Percentiles rank a stretch among this genome's conserved stretches.
phyloP scores from a whole-genome alignment of 2,797 vertebrate genomes.

The Telmatherina bonti region DNA sequence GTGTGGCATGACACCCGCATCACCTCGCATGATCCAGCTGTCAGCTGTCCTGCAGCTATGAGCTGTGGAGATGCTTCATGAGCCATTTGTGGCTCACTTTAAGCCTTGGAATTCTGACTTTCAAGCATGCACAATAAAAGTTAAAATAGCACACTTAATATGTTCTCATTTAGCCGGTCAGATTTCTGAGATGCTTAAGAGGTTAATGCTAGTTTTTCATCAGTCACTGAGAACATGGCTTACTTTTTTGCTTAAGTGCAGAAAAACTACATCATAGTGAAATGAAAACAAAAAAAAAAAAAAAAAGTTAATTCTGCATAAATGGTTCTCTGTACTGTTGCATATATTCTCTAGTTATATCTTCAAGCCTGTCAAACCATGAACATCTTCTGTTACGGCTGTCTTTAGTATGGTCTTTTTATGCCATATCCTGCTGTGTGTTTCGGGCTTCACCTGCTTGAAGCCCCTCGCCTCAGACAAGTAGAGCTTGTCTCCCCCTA shows the following conservation, averaged over 20 bases:
- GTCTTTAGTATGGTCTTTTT: background rate
- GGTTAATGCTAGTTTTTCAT: background rate
- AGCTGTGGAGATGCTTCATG: conserved; percentile 11
- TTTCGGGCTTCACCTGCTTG: background rate
- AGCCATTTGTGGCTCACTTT: conserved; percentile 13
- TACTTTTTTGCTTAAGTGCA: background rate
- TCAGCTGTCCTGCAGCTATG: conserved; percentile 35
- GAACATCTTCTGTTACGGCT: background rate
- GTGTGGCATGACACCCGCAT: conserved; percentile 35
- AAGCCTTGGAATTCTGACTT: conserved; percentile 19
- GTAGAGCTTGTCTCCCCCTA: conserved; percentile 71
- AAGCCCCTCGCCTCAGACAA: conserved; percentile 4
- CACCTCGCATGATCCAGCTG: conserved; percentile 45
- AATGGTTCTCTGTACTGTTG: background rate
- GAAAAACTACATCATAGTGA: background rate
- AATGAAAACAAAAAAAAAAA: background rate
- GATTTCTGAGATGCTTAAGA: background rate
- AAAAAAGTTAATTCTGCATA: background rate
- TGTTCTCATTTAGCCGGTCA: background rate
- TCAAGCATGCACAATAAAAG: conserved; percentile 1
- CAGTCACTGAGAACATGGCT: background rate
- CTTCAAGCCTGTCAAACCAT: too few relatives aligned
- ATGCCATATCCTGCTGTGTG: background rate
- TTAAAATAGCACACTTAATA: background rate
- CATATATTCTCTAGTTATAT: too few relatives aligned